Conservation (phyloP, 2,888 invertebrate species). For the Eretmocerus hayati region DNA sequence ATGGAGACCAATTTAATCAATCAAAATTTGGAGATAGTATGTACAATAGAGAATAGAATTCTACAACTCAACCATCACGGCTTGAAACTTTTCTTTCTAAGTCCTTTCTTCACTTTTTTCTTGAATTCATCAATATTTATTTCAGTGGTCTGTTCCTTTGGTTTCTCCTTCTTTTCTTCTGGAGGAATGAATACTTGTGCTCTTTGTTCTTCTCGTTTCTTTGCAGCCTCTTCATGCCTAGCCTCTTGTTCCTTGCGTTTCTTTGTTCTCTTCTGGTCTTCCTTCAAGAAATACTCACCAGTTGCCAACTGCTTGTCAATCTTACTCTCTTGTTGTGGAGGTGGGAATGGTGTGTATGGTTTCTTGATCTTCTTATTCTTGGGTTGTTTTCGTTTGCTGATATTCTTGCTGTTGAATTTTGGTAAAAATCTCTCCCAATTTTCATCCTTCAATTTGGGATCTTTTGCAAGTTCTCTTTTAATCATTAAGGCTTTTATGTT, state of each 20-base stretch:
- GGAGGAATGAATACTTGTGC: slow-evolving; percentile 80
- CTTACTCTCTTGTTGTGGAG: slow-evolving; percentile 87
- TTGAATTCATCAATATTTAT: slow-evolving; percentile 68
- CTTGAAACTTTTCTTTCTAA: slow-evolving; percentile 18
- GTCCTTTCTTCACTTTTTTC: slow-evolving; percentile 64
- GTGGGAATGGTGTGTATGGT: slow-evolving; percentile 96
- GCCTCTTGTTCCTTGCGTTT: slow-evolving; percentile 68
- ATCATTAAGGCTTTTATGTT: slow-evolving; percentile 98
- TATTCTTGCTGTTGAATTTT: slow-evolving; percentile 84
- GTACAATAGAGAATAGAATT: too few relatives aligned
- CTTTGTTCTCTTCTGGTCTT: slow-evolving; percentile 68
- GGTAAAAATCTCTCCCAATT: slow-evolving; percentile 97
- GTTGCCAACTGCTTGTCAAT: slow-evolving; percentile 87
- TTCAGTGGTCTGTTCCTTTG: slow-evolving; percentile 40
- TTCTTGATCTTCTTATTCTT: slow-evolving; percentile 85
- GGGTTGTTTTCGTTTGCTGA: slow-evolving; percentile 80
- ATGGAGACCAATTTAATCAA: too few relatives aligned
- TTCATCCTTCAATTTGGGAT: slow-evolving; percentile 84
- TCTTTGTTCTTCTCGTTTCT: slow-evolving; percentile 67
- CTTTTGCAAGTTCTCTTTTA: slow-evolving; percentile 88
- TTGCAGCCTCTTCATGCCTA: slow-evolving; percentile 68
- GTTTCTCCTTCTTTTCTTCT: slow-evolving; percentile 49
- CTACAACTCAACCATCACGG: too few relatives aligned
- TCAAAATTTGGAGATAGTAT: too few relatives aligned
- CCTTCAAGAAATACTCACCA: slow-evolving; percentile 94